Evolutionary conservation across 2,888 invertebrate species (phyloP).

Genomic region (Lottia gigantea): DNA sequence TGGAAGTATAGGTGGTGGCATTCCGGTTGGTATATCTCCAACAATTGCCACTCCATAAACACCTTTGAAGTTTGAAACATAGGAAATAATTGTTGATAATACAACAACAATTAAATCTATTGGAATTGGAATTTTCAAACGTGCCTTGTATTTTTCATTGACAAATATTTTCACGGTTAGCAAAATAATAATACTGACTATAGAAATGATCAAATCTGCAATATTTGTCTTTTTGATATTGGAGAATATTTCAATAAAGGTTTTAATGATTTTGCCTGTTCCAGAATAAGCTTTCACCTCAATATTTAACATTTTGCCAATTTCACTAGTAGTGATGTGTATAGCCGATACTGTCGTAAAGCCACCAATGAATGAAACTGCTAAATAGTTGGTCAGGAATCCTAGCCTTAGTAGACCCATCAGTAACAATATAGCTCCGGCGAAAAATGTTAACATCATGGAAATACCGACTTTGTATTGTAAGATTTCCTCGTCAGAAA

Average conservation of each 20-base stretch:
- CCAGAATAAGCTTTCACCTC: conserved; percentile 36
- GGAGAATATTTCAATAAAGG: conserved; percentile 73
- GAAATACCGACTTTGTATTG: conserved; percentile 42
- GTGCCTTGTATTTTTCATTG: conserved; percentile 48
- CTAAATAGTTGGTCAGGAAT: conserved; percentile 46
- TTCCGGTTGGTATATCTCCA: conserved; percentile 51
- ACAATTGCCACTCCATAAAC: conserved; percentile 39
- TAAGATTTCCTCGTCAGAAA: conserved; percentile 26
- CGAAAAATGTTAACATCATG: conserved; percentile 36
- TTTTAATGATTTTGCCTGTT: conserved; percentile 66
- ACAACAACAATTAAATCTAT: conserved; percentile 59
- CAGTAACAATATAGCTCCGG: conserved; percentile 36
- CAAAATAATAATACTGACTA: conserved; percentile 75
- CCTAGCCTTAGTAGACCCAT: conserved; percentile 46
- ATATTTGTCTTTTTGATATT: conserved; percentile 74
- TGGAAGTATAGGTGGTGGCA: conserved; percentile 47
- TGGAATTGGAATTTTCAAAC: conserved; percentile 58
- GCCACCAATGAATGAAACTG: conserved; percentile 52
- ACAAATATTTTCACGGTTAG: conserved; percentile 68
- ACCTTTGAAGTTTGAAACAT: conserved; percentile 42
- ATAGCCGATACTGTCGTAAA: conserved; percentile 52
- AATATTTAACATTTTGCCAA: conserved; percentile 42
- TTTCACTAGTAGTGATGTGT: conserved; percentile 44
- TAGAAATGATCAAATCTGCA: conserved; percentile 77
- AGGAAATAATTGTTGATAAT: conserved; percentile 45